A percentile compares a stretch with the other conserved stretches of the same genome.
phyloP scores from a whole-genome alignment of 2,113 vertebrate species.

The Bettongia penicillata region DNA sequence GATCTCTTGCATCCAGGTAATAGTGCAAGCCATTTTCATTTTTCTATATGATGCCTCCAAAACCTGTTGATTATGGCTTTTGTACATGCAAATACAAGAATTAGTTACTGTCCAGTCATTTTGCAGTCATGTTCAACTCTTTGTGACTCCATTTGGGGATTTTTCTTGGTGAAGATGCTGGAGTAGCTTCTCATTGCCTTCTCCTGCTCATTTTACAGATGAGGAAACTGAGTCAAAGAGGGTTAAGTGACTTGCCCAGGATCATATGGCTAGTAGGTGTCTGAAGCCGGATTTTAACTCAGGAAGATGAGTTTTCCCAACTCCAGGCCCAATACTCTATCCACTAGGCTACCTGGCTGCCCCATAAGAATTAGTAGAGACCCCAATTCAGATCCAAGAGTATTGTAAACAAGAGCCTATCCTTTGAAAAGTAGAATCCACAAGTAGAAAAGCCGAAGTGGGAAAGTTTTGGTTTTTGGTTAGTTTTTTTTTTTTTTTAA shows the following conservation, averaged over 20 bases:
- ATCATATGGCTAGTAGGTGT: not conserved
- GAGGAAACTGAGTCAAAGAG: not conserved
- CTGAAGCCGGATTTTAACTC: not conserved
- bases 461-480: not conserved
- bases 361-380: not conserved
- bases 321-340: not conserved
- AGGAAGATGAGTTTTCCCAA: not conserved
- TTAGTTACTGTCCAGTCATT: not conserved
- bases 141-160: not conserved
- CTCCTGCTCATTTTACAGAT: not conserved
- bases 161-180: not conserved
- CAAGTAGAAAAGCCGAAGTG: not conserved
- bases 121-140: not conserved
- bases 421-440: slow-evolving; percentile 5
- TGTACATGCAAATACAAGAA: not conserved
- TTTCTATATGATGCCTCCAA: not conserved
- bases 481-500: not conserved
- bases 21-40: slow-evolving; percentile 67
- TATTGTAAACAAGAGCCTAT: not conserved
- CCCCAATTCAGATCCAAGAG: not conserved
- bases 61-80: not conserved
- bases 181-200: not conserved
- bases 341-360: not conserved
- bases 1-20: slow-evolving; percentile 94
- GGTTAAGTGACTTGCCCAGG: not conserved